These are phyloP conservation scores for Epizoanthus illoricatus DNA, from an alignment of 92 coral and sea anemone species.

Conservation along the genomic window DNA sequence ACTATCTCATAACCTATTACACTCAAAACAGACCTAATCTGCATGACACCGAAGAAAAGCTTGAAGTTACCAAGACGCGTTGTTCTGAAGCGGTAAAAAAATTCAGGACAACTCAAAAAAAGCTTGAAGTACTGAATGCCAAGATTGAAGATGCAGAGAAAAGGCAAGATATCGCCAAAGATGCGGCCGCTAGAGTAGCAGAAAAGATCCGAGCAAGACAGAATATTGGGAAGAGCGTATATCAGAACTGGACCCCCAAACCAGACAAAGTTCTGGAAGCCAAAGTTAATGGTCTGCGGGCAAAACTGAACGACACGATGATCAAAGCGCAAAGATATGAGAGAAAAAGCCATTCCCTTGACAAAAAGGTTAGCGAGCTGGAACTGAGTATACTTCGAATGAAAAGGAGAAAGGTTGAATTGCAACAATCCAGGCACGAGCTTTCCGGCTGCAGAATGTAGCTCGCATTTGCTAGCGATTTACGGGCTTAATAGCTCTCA, in stretches of 20 bases:
- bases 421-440: slow-evolving; percentile 30
- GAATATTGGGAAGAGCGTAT: slow-evolving; percentile 25
- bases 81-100: slow-evolving; percentile 19
- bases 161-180: slow-evolving; percentile 17
- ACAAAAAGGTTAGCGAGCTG: slow-evolving; percentile 13
- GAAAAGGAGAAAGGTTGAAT: slow-evolving; percentile 22
- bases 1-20: neutral
- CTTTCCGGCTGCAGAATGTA: slow-evolving; percentile 37
- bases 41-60: slow-evolving; percentile 15
- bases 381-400: slow-evolving; percentile 11
- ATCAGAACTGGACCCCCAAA: slow-evolving; percentile 30
- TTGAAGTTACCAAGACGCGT: slow-evolving; percentile 22
- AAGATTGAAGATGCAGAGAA: slow-evolving; percentile 26
- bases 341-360: slow-evolving; percentile 15
- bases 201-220: slow-evolving; percentile 27
- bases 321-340: slow-evolving; percentile 27
- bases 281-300: slow-evolving; percentile 22
- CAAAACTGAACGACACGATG: neutral
- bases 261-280: slow-evolving; percentile 42
- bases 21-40: slow-evolving; percentile 30
- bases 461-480: neutral
- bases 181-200: slow-evolving; percentile 14
- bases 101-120: slow-evolving; percentile 25
- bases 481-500: neutral
- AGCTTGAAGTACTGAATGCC: slow-evolving; percentile 27